These are phyloP conservation scores for Podarcis raffonei DNA, from an alignment of 2,113 vertebrate genomes.

Conservation along the genomic window DNA sequence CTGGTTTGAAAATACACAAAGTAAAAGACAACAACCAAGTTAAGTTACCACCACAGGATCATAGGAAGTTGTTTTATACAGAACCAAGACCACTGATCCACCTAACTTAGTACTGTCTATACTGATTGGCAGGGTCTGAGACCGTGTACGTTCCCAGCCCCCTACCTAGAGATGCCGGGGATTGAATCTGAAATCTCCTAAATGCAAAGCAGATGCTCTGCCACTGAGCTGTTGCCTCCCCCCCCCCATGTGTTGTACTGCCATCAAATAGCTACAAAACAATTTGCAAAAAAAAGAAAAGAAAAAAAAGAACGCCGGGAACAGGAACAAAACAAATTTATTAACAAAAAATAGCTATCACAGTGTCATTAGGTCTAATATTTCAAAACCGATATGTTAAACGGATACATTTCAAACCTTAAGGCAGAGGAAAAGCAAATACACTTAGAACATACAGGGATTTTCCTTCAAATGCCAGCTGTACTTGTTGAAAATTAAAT, in stretches of 20 bases:
- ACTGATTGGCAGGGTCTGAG: too few species aligned
- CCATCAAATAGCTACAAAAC: constrained; percentile 48
- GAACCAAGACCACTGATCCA: too few species aligned
- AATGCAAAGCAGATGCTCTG: too few species aligned
- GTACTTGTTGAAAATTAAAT: background rate
- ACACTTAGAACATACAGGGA: background rate
- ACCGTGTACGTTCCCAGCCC: too few species aligned
- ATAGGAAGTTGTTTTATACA: background rate
- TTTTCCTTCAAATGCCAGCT: background rate
- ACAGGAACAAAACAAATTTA: constrained; percentile 59
- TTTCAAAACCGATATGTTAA: constrained; percentile 48
- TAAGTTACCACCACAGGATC: background rate
- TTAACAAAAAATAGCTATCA: constrained; percentile 67
- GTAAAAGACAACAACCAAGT: background rate
- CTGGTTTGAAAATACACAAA: background rate
- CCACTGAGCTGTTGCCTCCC: too few species aligned
- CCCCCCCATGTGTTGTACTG: constrained; percentile 19
- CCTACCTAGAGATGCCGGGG: too few species aligned
- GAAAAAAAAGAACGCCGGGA: background rate
- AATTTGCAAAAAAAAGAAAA: too few species aligned
- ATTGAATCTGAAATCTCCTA: too few species aligned
- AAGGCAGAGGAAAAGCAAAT: constrained; percentile 73
- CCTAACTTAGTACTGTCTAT: too few species aligned
- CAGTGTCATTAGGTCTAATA: constrained; percentile 74
- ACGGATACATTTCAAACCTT: constrained; percentile 61